Evolutionary conservation across 2,888 invertebrate species (phyloP).

Genomic region (Odontocolon sp.): DNA sequence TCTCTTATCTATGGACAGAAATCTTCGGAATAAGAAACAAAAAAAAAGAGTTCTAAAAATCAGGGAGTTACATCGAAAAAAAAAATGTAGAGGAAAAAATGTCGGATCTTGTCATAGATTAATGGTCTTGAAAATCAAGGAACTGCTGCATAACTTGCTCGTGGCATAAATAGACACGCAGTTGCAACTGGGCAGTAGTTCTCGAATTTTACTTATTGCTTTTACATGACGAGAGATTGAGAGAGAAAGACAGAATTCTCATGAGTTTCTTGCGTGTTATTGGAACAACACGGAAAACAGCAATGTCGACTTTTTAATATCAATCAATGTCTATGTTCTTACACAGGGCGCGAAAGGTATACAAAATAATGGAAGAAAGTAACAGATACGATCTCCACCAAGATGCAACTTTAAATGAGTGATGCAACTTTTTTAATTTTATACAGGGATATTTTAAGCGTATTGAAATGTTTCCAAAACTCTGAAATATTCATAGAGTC

Average conservation of each 20-base stretch:
- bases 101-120: too few relatives aligned
- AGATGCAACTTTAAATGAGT: too few relatives aligned
- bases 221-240: not conserved
- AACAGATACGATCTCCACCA: not conserved
- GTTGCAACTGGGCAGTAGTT: not conserved
- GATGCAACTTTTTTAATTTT: too few relatives aligned
- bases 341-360: not conserved
- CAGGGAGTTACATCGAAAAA: too few relatives aligned
- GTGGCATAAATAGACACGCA: too few relatives aligned
- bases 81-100: too few relatives aligned
- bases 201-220: not conserved
- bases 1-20: not conserved
- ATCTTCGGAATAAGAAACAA: not conserved
- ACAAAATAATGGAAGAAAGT: not conserved
- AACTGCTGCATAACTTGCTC: too few relatives aligned
- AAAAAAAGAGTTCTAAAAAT: too few relatives aligned
- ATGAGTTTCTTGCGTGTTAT: not conserved
- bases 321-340: not conserved
- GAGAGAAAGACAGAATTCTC: not conserved
- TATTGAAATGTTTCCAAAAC: slow-evolving; percentile 5
- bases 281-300: not conserved
- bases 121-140: too few relatives aligned
- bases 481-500: not conserved
- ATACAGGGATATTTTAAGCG: too few relatives aligned
- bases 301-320: slow-evolving; percentile 6